Percentiles rank a stretch among this genome's conserved stretches.
Evolutionary conservation across 2,888 invertebrate genomes (phyloP).

Genomic region (Strigamia maritima): DNA sequence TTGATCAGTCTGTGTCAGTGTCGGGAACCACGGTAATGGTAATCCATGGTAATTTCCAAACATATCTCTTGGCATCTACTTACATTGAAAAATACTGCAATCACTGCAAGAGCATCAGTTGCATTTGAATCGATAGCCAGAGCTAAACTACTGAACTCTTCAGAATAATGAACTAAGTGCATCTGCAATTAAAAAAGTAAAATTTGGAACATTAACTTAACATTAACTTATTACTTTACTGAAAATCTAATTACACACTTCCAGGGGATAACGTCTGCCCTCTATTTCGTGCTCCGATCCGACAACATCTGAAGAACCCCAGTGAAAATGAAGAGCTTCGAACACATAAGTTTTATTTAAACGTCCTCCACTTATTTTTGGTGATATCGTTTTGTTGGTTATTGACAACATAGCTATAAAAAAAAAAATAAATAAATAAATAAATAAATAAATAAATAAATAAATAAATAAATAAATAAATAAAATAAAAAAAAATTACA

Average conservation of each 20-base stretch:
- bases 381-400: background rate
- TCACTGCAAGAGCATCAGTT: background rate
- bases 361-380: background rate
- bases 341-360: background rate
- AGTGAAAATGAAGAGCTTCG: background rate
- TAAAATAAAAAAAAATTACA: no score
- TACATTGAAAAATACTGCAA: background rate
- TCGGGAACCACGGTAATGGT: no score
- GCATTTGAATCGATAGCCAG: background rate
- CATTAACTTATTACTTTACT: no score
- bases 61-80: background rate
- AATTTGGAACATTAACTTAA: no score
- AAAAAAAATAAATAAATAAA: background rate
- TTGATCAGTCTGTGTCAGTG: no score
- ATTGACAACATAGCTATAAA: background rate
- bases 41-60: no score
- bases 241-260: background rate
- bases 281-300: background rate
- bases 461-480: no score
- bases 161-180: background rate
- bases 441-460: no score
- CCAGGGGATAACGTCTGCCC: background rate
- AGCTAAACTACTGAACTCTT: background rate
- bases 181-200: background rate
- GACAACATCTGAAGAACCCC: background rate